Conservation (phyloP, 1,140 invertebrate genomes). For the Drosophila arawakana region DNA sequence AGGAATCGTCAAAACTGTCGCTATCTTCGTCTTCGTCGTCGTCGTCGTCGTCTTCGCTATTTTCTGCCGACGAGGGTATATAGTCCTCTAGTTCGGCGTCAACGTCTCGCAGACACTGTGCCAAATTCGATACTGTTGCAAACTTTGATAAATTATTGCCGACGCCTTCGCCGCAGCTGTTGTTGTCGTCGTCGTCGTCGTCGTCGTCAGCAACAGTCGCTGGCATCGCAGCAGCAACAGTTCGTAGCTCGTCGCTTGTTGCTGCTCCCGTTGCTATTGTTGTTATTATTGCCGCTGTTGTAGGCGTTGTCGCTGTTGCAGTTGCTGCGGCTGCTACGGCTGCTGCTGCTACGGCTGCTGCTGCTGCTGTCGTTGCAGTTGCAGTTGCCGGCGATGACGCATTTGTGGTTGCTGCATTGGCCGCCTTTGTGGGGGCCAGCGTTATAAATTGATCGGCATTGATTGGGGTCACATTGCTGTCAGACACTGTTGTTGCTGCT, state of each 20-base stretch:
- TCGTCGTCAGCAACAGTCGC: conserved; percentile 28
- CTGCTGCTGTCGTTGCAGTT: conserved; percentile 34
- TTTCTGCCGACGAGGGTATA: conserved; percentile 79
- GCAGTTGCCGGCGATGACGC: conserved; percentile 56
- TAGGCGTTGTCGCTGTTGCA: conserved; percentile 18
- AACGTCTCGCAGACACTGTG: conserved; percentile 84
- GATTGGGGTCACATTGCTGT: conserved; percentile 82
- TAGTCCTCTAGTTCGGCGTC: conserved; percentile 84
- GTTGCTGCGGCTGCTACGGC: conserved; percentile 18
- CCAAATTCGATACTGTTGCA: conserved; percentile 84
- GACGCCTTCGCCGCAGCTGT: conserved; percentile 73
- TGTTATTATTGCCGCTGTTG: conserved; percentile 33
- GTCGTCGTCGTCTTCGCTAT: conserved; percentile 49
- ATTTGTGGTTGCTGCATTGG: conserved; percentile 60
- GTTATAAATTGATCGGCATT: conserved; percentile 84
- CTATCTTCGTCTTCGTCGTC: conserved; percentile 54
- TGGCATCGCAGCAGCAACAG: conserved; percentile 7
- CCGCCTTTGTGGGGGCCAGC: conserved; percentile 71
- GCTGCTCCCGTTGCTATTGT: conserved; percentile 30
- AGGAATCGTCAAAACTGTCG: conserved; percentile 70
- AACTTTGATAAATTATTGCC: conserved; percentile 84
- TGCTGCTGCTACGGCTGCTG: conserved; percentile 33
- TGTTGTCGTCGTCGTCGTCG: conserved; percentile 38
- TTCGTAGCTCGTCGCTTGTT: conserved; percentile 27
- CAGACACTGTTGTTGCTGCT: conserved; percentile 40